Percentiles rank a stretch among this genome's conserved stretches.
Conservation (phyloP, 2,797 vertebrate genomes). For the Myoxocephalus aenaeus region DNA sequence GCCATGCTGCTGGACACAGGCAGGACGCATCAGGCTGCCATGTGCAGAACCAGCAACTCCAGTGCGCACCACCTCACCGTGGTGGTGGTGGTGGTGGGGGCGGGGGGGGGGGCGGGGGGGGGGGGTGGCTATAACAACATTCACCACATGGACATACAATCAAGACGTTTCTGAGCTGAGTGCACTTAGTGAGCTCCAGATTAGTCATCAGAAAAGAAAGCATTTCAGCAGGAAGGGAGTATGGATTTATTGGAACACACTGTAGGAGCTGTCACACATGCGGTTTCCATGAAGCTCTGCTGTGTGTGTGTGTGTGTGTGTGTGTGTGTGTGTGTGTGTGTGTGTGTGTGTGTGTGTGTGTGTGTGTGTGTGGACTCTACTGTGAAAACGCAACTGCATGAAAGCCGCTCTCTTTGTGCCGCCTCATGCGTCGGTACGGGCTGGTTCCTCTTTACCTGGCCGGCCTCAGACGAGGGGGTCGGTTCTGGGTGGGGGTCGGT, state of each 20-base stretch:
- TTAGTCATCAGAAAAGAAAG: slow-evolving; percentile 74
- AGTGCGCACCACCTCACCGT: too few species aligned
- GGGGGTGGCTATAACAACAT: too few species aligned
- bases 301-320: too few species aligned
- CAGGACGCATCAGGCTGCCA: too few species aligned
- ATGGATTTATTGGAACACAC: slow-evolving; percentile 64
- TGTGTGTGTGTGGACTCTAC: slow-evolving; percentile 27
- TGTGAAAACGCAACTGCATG: slow-evolving; percentile 57
- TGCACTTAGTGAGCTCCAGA: slow-evolving; percentile 70
- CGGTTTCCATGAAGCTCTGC: slow-evolving; percentile 73
- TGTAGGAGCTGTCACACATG: slow-evolving; percentile 67
- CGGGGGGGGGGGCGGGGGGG: too few species aligned
- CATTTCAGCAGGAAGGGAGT: slow-evolving; percentile 65
- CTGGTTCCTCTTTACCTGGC: slow-evolving; percentile 67
- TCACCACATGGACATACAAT: slow-evolving; percentile 65
- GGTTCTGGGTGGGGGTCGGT: too few species aligned
- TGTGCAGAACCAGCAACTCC: too few species aligned
- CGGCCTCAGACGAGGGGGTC: slow-evolving; percentile 52
- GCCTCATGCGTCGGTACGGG: slow-evolving; percentile 14
- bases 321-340: too few species aligned
- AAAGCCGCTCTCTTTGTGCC: slow-evolving; percentile 39
- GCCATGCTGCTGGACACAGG: too few species aligned
- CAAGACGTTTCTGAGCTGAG: slow-evolving; percentile 54
- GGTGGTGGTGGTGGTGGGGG: too few species aligned
- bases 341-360: too few species aligned